phyloP scores from a whole-genome alignment of 1,140 invertebrate genomes.

The Lepidurus arcticus region DNA sequence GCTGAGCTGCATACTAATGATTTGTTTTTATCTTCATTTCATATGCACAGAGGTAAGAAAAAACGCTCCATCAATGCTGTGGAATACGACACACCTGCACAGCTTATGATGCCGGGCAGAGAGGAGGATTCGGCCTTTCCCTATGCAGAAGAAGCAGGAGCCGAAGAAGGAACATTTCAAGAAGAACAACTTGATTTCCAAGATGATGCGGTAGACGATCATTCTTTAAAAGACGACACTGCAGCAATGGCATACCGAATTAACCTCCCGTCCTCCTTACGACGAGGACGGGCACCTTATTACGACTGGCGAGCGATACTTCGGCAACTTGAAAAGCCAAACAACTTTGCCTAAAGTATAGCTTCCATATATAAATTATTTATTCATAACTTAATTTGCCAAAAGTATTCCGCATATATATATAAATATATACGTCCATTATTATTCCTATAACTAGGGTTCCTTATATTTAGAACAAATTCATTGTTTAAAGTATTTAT shows the following conservation, averaged over 20 bases:
- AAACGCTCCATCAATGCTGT: not conserved
- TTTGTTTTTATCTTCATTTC: not conserved
- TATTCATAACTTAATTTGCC: not conserved
- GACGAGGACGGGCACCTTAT: not conserved
- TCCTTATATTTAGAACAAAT: too few species aligned
- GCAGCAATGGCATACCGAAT: not conserved
- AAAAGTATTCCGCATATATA: slow-evolving; percentile 1
- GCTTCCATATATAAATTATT: not conserved
- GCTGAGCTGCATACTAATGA: not conserved
- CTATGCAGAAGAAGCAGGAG: not conserved
- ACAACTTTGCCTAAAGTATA: not conserved
- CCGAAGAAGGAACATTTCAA: not conserved
- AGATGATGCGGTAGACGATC: not conserved
- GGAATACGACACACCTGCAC: not conserved
- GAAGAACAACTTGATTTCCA: not conserved
- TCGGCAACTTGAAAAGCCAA: not conserved
- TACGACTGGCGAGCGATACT: slow-evolving; percentile 6
- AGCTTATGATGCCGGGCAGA: not conserved
- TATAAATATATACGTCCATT: not conserved
- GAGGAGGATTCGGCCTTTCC: not conserved
- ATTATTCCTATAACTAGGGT: too few species aligned
- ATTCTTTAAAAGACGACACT: not conserved
- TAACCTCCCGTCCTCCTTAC: not conserved
- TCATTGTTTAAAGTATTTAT: too few species aligned
- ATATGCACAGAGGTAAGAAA: not conserved